Percentiles rank a stretch among this genome's conserved stretches.
phyloP scores from a whole-genome alignment of 2,113 vertebrate species.

The Leptosomus discolor region DNA sequence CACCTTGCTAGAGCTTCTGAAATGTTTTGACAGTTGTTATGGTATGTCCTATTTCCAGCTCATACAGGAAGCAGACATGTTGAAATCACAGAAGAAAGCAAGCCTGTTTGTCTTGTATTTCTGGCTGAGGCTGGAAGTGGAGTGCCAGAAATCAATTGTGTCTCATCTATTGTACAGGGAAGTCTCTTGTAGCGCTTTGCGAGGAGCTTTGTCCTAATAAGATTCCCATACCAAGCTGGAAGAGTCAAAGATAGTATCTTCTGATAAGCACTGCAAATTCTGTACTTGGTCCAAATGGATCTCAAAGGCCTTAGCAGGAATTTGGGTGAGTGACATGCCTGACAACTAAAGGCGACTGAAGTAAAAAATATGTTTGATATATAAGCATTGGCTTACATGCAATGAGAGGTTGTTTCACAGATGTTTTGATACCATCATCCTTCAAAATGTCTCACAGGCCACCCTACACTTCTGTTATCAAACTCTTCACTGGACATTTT shows the following conservation, averaged over 20 bases:
- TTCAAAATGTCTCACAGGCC: background rate
- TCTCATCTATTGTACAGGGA: background rate
- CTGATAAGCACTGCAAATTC: background rate
- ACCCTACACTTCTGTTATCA: background rate
- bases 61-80: background rate
- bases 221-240: background rate
- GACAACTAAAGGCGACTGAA: background rate
- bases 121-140: constrained; percentile 29
- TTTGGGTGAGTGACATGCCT: background rate
- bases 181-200: background rate
- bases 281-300: background rate
- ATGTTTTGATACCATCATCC: background rate
- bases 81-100: constrained; percentile 45
- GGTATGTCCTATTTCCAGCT: constrained; percentile 37
- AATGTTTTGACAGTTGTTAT: background rate
- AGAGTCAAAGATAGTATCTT: background rate
- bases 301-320: background rate
- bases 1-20: background rate
- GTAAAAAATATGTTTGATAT: background rate
- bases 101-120: constrained; percentile 55
- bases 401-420: background rate
- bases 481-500: background rate
- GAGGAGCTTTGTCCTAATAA: background rate
- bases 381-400: background rate
- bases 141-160: constrained; percentile 37